Conservation (phyloP, 2,797 vertebrate species). For the Cetoscarus ocellatus region DNA sequence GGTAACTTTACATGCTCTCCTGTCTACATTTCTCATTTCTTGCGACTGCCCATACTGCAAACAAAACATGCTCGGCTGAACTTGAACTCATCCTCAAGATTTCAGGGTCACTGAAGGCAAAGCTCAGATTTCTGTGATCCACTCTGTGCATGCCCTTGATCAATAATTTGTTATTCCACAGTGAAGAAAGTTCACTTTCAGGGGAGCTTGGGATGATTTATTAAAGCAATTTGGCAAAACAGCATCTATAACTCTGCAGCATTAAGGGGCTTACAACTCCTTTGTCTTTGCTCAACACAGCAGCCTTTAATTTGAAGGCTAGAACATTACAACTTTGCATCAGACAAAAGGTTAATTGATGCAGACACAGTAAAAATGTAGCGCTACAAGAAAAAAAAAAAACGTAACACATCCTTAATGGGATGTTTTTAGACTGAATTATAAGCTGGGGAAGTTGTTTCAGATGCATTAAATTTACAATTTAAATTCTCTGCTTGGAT, state of each 20-base stretch:
- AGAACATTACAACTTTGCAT: constrained; percentile 11
- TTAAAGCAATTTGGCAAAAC: constrained; percentile 12
- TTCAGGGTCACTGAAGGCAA: background rate
- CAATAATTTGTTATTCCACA: constrained; percentile 1
- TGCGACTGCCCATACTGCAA: background rate
- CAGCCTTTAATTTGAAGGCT: constrained; percentile 21
- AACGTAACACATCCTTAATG: background rate
- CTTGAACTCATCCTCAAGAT: background rate
- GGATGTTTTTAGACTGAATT: constrained; percentile 1
- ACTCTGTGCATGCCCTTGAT: background rate
- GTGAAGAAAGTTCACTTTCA: background rate
- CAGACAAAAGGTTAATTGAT: background rate
- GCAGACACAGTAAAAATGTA: constrained; percentile 1
- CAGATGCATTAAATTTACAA: constrained; percentile 6
- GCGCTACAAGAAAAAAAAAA: background rate
- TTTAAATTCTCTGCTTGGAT: background rate
- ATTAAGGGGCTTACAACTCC: background rate
- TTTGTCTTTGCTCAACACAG: background rate
- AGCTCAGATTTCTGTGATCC: background rate
- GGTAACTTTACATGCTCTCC: background rate
- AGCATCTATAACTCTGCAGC: constrained; percentile 8
- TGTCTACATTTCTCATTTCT: background rate
- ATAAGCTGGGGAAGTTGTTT: background rate
- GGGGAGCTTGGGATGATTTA: constrained; percentile 12
- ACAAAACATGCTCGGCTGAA: background rate